Evolutionary conservation across 1,140 invertebrate species (phyloP).

Genomic region (Protaetia brevitarsis): DNA sequence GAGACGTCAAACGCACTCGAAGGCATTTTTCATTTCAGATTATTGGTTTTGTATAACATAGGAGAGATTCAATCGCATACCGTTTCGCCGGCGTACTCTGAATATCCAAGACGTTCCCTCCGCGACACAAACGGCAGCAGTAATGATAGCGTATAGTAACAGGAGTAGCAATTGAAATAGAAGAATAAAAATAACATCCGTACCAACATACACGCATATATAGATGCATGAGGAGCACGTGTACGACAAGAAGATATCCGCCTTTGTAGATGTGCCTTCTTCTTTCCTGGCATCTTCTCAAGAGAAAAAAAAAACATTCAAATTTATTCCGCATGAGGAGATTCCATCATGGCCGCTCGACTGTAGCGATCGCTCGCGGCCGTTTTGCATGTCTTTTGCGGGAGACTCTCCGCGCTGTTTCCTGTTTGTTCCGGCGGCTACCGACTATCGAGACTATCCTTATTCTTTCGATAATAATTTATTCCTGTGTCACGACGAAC

Average conservation of each 20-base stretch:
- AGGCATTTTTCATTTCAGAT: slow-evolving; percentile 35
- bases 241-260: slow-evolving; percentile 10
- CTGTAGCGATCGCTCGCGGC: slow-evolving; percentile 30
- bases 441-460: background rate
- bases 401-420: slow-evolving; percentile 20
- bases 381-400: slow-evolving; percentile 36
- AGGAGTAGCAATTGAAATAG: background rate
- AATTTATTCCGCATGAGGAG: slow-evolving; percentile 31
- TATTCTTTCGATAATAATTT: slow-evolving; percentile 25
- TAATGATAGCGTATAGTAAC: background rate
- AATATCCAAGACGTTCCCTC: slow-evolving; percentile 8
- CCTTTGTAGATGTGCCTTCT: slow-evolving; percentile 25
- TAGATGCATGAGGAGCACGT: no score
- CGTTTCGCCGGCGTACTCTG: background rate
- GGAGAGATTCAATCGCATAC: slow-evolving; percentile 24
- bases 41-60: slow-evolving; percentile 35
- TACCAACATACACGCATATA: no score
- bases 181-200: background rate
- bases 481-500: background rate
- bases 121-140: background rate
- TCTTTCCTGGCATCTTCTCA: background rate
- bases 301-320: slow-evolving; percentile 31
- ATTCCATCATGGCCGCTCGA: slow-evolving; percentile 34
- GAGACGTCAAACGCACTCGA: slow-evolving; percentile 33
- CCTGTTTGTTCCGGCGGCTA: slow-evolving; percentile 22